Base-by-base conservation (phyloP, 2,113 vertebrate genomes). In the Todiramphus chloris region DNA sequence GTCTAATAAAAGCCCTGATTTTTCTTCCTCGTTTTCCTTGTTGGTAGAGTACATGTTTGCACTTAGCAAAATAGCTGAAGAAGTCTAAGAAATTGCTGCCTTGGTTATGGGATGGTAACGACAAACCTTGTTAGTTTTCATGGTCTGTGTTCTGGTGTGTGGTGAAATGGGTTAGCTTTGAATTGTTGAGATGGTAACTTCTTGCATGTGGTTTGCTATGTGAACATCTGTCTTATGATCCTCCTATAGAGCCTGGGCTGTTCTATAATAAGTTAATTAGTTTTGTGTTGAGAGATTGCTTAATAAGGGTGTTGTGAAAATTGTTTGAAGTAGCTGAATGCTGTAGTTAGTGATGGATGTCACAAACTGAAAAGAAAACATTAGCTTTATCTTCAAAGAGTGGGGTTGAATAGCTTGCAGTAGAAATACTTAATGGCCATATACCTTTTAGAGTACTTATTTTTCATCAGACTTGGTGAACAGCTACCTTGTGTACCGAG, bases 301-400 rank as follows among this genome's bases (percentile, higher is more conserved):
- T 87, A 93, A 84, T 78, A 89, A 82, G 15, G 21, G 27, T 93
- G 39, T 87, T 93, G 51, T 93, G 87, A 82, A 91, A 91, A 93
- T 79, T 84, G 74, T 91, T 95, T 91, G 87, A 95, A 94, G 89
- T 91, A 84, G 58, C 74, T 82, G 91, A 84, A 93, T 93, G 84
- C 77, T 87, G 44, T 64, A 62, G 73, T 87, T 64, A 62, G 73
- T 87, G 89, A 83, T 91, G 73, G 39, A 68, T 89, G 78, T 89
- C 66, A 80, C 91, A 94, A 79, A 85, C 74, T 68, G 70, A 79
- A 92, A 90, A 92, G 89, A 63, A 96, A 89, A 89, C 33, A 78
- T 60, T 74, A 84, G 66, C 24, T 87, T 83, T 92, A 16, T 82
- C 83, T 76, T 91, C 77, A 87, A 48, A 94, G 73, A 83, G 58